These are phyloP conservation scores for Lithophane socia DNA, from an alignment of 2,888 invertebrate genomes.

Conservation along the genomic window DNA sequence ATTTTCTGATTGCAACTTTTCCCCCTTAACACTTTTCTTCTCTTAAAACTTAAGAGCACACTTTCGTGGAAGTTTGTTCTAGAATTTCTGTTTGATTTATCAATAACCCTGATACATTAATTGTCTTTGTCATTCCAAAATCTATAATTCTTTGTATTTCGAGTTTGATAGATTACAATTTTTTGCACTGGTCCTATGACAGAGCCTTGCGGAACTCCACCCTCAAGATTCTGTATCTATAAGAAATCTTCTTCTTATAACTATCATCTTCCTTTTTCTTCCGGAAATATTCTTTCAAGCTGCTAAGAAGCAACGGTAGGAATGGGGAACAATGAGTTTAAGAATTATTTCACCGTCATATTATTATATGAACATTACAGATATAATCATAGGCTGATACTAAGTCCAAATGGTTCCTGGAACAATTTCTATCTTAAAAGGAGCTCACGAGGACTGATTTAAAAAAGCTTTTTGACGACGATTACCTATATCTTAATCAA, in stretches of 20 bases:
- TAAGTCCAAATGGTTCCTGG: not conserved
- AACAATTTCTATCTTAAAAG: not conserved
- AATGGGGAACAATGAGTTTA: fast-evolving
- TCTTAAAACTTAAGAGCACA: not conserved
- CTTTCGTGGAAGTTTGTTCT: too few species aligned
- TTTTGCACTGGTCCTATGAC: not conserved
- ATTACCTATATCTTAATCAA: not conserved
- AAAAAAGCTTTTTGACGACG: not conserved
- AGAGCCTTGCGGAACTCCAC: constrained; percentile 16
- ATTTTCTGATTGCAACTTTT: too few species aligned
- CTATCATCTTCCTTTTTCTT: not conserved
- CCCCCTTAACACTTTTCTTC: not conserved
- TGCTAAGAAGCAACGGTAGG: not conserved
- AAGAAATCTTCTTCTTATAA: not conserved
- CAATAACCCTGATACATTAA: not conserved
- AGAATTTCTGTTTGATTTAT: not conserved
- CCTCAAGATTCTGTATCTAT: not conserved
- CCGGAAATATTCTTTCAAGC: not conserved
- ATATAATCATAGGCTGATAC: constrained; percentile 8
- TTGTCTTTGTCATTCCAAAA: not conserved
- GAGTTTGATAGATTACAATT: not conserved
- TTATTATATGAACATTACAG: not conserved
- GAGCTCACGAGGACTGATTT: not conserved
- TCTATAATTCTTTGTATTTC: not conserved
- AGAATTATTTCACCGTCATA: not conserved